Conservation (phyloP, 2,113 vertebrate species). For the Gracilinanus agilis region DNA sequence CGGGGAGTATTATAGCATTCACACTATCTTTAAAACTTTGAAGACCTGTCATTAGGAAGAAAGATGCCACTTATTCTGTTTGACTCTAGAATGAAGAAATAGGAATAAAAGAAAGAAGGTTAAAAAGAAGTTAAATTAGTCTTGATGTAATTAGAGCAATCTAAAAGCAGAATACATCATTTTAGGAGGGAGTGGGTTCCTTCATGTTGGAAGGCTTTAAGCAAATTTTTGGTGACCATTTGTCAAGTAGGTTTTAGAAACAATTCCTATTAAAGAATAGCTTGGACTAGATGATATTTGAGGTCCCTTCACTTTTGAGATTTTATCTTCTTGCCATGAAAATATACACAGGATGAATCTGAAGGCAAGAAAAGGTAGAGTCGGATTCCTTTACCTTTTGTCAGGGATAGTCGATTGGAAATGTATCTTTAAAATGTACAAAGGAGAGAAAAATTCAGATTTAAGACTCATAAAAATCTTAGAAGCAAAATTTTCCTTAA, state of each 20-base stretch:
- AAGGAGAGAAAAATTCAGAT: background rate
- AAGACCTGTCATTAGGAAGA: background rate
- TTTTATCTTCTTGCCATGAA: background rate
- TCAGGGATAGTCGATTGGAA: background rate
- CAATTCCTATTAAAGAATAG: background rate
- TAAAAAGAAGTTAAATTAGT: background rate
- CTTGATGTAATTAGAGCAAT: background rate
- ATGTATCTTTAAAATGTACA: background rate
- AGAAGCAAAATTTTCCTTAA: background rate
- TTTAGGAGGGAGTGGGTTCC: background rate
- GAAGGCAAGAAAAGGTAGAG: background rate
- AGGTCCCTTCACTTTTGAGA: background rate
- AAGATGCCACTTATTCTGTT: background rate
- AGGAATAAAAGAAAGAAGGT: background rate
- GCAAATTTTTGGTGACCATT: background rate
- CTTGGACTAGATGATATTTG: background rate
- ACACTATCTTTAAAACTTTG: background rate
- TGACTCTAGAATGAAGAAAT: background rate
- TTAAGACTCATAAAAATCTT: slow-evolving; percentile 18
- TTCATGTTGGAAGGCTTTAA: background rate
- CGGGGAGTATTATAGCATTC: background rate
- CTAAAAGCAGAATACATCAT: background rate
- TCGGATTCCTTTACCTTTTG: background rate
- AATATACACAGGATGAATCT: background rate
- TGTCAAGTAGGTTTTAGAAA: background rate